Evolutionary conservation across 1,140 invertebrate species (phyloP), one percentile per base, ranked within the genome.

Genomic region (Bombus affinis): DNA sequence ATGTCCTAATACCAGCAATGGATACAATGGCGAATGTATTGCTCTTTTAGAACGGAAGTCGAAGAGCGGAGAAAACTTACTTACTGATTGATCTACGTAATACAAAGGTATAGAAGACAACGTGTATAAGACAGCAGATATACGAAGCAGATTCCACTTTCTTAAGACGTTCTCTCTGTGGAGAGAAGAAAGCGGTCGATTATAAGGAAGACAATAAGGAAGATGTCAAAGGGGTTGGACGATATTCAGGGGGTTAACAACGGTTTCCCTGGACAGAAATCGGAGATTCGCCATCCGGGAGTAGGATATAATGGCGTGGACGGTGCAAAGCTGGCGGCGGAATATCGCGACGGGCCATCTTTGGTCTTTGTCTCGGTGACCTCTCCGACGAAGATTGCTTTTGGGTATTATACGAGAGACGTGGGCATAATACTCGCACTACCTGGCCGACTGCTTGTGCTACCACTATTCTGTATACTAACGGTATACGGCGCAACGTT

Each of bases 321-420:
- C 76, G 53, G 76, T 53, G 83, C 79, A 70, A 81, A 81, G 78
- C 84, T 74, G 84, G 83, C 83, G 66, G 77, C 35, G 8, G 59
- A 57, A 39, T 87, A 88, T 88, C 86, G 86, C 66, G 68, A 39
- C 79, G 79, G 79, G 78, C 78, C 86, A 88, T 88, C 86, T 86
- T 86, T 88, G 84, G 35, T 86, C 83, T 88, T 88, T 86, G 84
- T 88, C 84, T 70, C 73, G 77, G 66, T 82, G 86, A 88, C 86
- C 86, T 86, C 78, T 81, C 78, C 65, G 71, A 68, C 73, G 86
- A 76, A 81, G 86, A 88, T 88, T 78, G 84, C 86, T 88, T 77
- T 86, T n/a, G 83, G 83, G 83, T 82, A 88, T 88, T 86, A 86
- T 88, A 88, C 74, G 78, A 73, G 84, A 86, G 66, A 88, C 83